These are phyloP conservation scores for Eupsilia transversa DNA, from an alignment of 2,888 invertebrate species.

Conservation along the genomic window DNA sequence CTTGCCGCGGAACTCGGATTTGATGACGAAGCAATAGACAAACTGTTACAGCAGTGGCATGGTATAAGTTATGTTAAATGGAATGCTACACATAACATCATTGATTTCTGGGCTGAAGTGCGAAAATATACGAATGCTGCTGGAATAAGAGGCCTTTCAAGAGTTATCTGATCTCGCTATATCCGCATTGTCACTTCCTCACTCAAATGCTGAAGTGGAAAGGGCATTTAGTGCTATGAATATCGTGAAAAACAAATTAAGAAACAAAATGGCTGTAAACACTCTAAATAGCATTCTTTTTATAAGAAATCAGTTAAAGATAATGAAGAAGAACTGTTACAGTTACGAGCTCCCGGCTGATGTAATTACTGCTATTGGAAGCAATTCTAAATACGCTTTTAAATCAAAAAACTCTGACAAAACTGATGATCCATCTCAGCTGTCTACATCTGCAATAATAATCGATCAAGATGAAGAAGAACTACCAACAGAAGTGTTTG, in stretches of 20 bases:
- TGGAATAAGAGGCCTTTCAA: slow-evolving; percentile 6
- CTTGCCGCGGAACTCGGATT: not conserved
- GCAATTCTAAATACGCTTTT: slow-evolving; percentile 7
- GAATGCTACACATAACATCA: too few relatives aligned
- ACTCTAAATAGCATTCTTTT: slow-evolving; percentile 6
- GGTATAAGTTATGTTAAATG: not conserved
- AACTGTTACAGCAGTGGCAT: slow-evolving; percentile 9
- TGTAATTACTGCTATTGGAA: slow-evolving; percentile 12
- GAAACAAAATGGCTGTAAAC: not conserved
- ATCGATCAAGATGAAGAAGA: slow-evolving; percentile 1
- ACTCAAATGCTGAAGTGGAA: slow-evolving; percentile 17
- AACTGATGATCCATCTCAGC: slow-evolving; percentile 11
- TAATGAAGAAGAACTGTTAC: slow-evolving; percentile 11
- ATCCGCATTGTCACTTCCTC: slow-evolving; percentile 10
- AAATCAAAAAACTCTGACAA: slow-evolving; percentile 2
- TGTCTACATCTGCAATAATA: slow-evolving; percentile 1
- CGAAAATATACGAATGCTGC: slow-evolving; percentile 8
- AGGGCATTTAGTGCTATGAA: slow-evolving; percentile 12
- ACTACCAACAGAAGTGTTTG: not conserved
- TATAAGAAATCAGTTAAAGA: slow-evolving; percentile 3
- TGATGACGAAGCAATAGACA: not conserved
- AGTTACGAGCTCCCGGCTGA: slow-evolving; percentile 8
- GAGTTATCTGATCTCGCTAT: slow-evolving; percentile 6
- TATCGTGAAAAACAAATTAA: slow-evolving; percentile 6
- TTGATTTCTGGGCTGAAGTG: not conserved